These are phyloP conservation scores for Zygaena filipendulae DNA, from an alignment of 2,888 invertebrate genomes.

Conservation along the genomic window DNA sequence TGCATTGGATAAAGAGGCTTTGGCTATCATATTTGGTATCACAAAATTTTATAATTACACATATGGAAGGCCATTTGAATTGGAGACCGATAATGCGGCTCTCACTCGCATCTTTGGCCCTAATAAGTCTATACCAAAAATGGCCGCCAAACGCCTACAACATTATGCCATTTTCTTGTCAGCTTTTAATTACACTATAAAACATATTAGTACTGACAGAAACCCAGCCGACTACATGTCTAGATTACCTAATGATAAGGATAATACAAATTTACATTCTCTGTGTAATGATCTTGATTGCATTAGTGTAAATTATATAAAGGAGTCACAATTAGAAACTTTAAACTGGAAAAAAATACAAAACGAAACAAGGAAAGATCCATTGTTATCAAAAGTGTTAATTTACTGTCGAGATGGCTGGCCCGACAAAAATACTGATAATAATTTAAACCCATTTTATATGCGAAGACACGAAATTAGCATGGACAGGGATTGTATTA, in stretches of 20 bases:
- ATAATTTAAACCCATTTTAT: slow-evolving; percentile 4
- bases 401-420: slow-evolving; percentile 7
- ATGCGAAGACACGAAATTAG: slow-evolving; percentile 7
- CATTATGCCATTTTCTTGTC: slow-evolving; percentile 5
- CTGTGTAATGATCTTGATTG: neutral
- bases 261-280: slow-evolving; percentile 1
- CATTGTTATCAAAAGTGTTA: slow-evolving; percentile 2
- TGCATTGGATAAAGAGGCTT: too few species aligned
- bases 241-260: slow-evolving; percentile 1
- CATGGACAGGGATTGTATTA: slow-evolving; percentile 6
- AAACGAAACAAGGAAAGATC: slow-evolving; percentile 9
- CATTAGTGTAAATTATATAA: slow-evolving; percentile 1
- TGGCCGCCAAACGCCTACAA: slow-evolving; percentile 16
- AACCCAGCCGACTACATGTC: slow-evolving; percentile 18
- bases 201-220: neutral
- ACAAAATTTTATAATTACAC: neutral
- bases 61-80: slow-evolving; percentile 1
- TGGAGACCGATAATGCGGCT: slow-evolving; percentile 6
- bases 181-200: slow-evolving; percentile 1
- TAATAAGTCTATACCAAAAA: slow-evolving; percentile 19
- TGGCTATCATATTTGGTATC: too few species aligned
- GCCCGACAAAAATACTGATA: slow-evolving; percentile 8
- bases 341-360: slow-evolving; percentile 10
- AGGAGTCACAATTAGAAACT: slow-evolving; percentile 1
- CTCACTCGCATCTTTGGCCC: slow-evolving; percentile 4